A percentile compares a stretch with the other conserved stretches of the same genome.
These are phyloP conservation scores for Tupiocoris notatus DNA, from an alignment of 2,888 invertebrate genomes.

Conservation along the genomic window DNA sequence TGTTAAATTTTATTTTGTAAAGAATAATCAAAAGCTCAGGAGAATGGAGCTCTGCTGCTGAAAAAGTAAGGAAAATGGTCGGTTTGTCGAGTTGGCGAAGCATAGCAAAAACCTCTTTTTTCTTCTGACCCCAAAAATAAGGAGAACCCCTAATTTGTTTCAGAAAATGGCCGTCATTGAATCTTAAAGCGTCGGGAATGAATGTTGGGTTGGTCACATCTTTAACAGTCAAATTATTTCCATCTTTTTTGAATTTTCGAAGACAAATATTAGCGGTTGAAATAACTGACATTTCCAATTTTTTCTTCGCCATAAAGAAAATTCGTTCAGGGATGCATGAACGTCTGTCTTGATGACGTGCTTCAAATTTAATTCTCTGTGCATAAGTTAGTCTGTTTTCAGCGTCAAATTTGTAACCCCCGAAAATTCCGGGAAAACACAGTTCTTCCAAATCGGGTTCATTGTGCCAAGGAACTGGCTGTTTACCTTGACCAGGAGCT, in stretches of 20 bases:
- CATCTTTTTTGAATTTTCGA: conserved; percentile 16
- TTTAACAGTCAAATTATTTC: not conserved
- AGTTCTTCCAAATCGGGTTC: conserved; percentile 4
- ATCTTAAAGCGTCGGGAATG: not conserved
- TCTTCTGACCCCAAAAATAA: conserved; percentile 21
- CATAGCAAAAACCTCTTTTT: conserved; percentile 20
- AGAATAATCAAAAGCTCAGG: conserved; percentile 29
- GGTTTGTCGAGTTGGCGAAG: conserved; percentile 28
- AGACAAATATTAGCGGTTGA: conserved; percentile 23
- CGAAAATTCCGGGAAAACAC: conserved; percentile 26
- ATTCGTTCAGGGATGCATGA: conserved; percentile 20
- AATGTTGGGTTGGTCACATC: conserved; percentile 9
- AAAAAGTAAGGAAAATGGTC: conserved; percentile 30
- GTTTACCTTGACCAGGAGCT: conserved; percentile 29
- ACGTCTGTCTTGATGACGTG: conserved; percentile 19
- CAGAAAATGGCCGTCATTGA: conserved; percentile 25
- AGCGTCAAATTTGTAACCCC: conserved; percentile 7
- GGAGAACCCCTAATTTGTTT: conserved; percentile 28
- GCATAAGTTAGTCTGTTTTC: conserved; percentile 3
- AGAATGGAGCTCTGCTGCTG: conserved; percentile 28
- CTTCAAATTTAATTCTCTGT: conserved; percentile 26
- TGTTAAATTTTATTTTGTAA: not conserved
- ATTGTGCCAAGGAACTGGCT: conserved; percentile 19
- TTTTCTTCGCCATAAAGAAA: conserved; percentile 29
- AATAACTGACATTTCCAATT: conserved; percentile 1